A percentile compares a stretch with the other conserved stretches of the same genome.
Conservation (phyloP, 2,797 vertebrate species). For the Trichosurus vulpecula region DNA sequence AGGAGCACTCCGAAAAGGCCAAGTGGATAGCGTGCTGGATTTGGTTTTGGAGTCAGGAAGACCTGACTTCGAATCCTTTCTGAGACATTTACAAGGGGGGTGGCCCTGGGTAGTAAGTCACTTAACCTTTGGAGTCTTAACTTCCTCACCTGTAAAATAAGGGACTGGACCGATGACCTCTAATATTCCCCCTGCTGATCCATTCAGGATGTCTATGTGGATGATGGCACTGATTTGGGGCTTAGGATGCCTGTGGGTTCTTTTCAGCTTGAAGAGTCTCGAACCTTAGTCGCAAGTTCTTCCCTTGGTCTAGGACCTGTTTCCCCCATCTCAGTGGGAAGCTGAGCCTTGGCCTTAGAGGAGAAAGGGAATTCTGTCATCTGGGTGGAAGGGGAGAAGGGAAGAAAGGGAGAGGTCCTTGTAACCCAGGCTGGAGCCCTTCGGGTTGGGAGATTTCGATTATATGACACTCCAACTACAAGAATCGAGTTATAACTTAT, state of each 20-base stretch:
- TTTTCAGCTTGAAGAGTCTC: not conserved
- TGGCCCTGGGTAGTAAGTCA: not conserved
- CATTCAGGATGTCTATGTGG: not conserved
- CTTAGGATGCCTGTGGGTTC: not conserved
- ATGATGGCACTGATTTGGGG: not conserved
- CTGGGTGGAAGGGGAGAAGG: not conserved
- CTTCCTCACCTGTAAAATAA: not conserved
- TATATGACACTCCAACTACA: accelerated
- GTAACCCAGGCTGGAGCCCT: not conserved
- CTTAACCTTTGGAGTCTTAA: not conserved
- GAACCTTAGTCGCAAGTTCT: not conserved
- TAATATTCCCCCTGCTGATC: not conserved
- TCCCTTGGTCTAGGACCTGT: not conserved
- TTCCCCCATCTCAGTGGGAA: not conserved
- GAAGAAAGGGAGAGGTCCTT: not conserved
- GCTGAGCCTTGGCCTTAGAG: not conserved
- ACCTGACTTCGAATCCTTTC: not conserved
- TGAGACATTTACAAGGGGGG: not conserved
- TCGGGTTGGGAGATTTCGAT: not conserved
- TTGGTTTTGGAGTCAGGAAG: not conserved
- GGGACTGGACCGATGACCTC: not conserved
- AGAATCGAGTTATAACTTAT: not conserved
- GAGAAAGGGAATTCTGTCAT: not conserved
- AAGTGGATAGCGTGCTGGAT: not conserved
- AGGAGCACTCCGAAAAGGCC: not conserved